Evolutionary conservation across 2,113 vertebrate species (phyloP).

Genomic region (Macrotis lagotis): DNA sequence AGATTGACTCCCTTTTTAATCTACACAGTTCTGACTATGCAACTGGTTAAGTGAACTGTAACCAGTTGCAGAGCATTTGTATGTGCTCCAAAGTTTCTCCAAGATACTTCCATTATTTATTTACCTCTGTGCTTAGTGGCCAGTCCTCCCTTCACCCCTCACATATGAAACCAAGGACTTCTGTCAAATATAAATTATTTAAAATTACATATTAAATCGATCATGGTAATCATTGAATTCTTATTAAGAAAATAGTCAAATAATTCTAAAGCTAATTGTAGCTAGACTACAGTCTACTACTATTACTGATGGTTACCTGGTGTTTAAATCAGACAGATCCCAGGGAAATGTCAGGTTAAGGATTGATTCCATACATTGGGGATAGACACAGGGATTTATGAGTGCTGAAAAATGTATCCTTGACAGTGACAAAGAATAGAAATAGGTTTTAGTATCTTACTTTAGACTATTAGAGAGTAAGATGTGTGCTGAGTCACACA

Average conservation of each 20-base stretch:
- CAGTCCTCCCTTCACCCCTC: not conserved
- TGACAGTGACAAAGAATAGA: not conserved
- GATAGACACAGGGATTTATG: not conserved
- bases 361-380: slow-evolving; percentile 17
- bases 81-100: not conserved
- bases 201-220: not conserved
- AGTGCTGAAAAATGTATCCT: slow-evolving; percentile 25
- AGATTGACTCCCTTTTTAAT: not conserved
- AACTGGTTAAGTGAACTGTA: not conserved
- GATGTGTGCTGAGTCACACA: slow-evolving; percentile 9
- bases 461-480: slow-evolving; percentile 42
- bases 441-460: slow-evolving; percentile 29
- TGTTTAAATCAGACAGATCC: slow-evolving; percentile 7
- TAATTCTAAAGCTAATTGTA: slow-evolving; percentile 10
- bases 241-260: not conserved
- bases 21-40: not conserved
- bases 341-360: not conserved
- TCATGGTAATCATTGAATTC: not conserved
- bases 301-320: not conserved
- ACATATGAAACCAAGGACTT: not conserved
- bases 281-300: slow-evolving; percentile 28
- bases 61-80: not conserved
- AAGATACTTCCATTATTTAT: not conserved
- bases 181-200: not conserved
- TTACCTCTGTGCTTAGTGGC: not conserved